Base-by-base conservation (phyloP, 2,797 vertebrate genomes). In the Mormyrus hasselquistii region DNA sequence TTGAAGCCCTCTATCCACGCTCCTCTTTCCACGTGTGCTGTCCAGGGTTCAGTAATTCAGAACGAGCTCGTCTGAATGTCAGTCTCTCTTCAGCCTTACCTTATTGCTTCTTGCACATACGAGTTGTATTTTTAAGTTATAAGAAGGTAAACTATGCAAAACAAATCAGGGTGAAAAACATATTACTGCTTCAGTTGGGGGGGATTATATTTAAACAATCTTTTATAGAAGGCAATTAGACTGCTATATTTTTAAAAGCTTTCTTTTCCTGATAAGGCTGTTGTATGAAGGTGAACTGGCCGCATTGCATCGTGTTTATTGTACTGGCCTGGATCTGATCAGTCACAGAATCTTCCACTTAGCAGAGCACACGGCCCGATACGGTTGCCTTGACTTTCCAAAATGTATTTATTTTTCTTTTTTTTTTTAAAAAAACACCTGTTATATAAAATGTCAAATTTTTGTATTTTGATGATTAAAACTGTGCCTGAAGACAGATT, bases 181-280 rank as follows among this genome's bases (percentile, higher is more conserved):
- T 86, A 90, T 89, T 87, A 86, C 10, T 92, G 88, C 90, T 93
- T 94, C 88, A 91, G 85, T 90, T 84, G 6, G 93, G 93, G 7
- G 93, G 89, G 90, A 87, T 90, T 93, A 93, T 95, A 95, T 95
- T 95, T 95, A 95, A 94, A 87, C 88, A 89, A 44, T 87, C 52
- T 91, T 91, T 93, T 92, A 88, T 91, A 91, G 88, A 91, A 88
- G 89, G 82, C 92, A 87, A 90, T 44, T 73, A 92, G 93, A 85
- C 93, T 89, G 93, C 90, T 89, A 91, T 93, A 84, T 90, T 90
- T 91, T 88, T 89, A 52, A 22, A 90, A 76, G 87, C 84, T 89
- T 29, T 79, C 25, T 73, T 85, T 84, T 91, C 44, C 62, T 25
- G 79, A 73, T 87, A 69, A 47, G 65, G 34, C 55, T 65, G 90